Evolutionary conservation across 2,797 vertebrate species (phyloP), one percentile per base, ranked within the genome.

Genomic region (Melanotaenia nigrans): DNA sequence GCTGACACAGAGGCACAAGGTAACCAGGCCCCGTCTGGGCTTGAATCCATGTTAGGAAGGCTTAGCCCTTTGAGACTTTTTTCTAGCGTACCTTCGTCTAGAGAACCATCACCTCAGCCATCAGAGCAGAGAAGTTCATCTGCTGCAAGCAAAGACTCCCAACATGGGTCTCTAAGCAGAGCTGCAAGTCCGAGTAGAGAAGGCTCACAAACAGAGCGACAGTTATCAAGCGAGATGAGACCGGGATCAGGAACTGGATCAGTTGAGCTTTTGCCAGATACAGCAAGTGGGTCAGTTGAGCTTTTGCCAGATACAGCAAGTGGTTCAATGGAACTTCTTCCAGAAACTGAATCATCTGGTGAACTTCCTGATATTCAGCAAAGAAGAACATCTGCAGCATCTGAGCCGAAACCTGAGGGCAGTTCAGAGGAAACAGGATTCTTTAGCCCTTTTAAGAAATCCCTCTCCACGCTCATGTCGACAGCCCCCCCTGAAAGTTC

Each of bases 361-460:
- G 94, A 95, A 71, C 77, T 95, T 42, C 89, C 87, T 49, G 94
- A 95, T 70, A 82, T 87, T 76, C 89, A 92, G 56, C 91, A 91
- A 71, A 94, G 90, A 87, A 84, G 45, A 78, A 53, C 49, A 2
- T 24, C 71, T 45, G 8, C 67, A 20, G 38, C 73, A 25, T 61
- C 82, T 68, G 92, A 92, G 57, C 57, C 76, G 51, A 93, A 92
- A 81, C 61, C 81, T 61, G 92, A 93, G 78, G 68, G 59, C 65
- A 79, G 40, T 77, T 40, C 85, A 60, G 85, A 95, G 49, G 92
- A 92, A 71, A 81, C 89, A 20, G 94, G 95, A 77, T 96, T 98
- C 71, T 96, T 99, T 73, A 96, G 95, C 66, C 96, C 97, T 14
- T 95, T 98, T 61, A 97, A 94, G 83, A 99, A 97, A 86, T 97